These are phyloP conservation scores for Aethes cnicana DNA, from an alignment of 2,888 invertebrate species.

Conservation along the genomic window DNA sequence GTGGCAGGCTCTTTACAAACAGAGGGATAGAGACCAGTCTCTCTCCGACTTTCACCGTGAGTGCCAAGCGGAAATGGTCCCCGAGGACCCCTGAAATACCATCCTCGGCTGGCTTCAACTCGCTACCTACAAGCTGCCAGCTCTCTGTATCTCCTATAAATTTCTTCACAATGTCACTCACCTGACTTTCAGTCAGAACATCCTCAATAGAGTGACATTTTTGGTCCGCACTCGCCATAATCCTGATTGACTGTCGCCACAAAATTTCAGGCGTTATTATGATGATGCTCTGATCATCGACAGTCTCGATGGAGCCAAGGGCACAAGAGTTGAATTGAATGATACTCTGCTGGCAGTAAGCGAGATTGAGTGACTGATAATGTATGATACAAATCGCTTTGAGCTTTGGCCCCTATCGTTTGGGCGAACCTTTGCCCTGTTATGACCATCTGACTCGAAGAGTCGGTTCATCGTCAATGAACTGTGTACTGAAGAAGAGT, in stretches of 20 bases:
- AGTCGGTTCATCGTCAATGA: too few species aligned
- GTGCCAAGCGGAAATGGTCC: constrained; percentile 54
- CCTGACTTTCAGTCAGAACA: constrained; percentile 48
- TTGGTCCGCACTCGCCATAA: constrained; percentile 8
- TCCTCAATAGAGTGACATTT: constrained; percentile 37
- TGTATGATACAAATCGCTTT: too few species aligned
- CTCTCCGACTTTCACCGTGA: constrained; percentile 43
- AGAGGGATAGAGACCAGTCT: constrained; percentile 43
- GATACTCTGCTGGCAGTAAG: too few species aligned
- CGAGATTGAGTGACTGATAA: too few species aligned
- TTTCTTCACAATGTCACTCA: constrained; percentile 44
- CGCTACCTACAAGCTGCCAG: constrained; percentile 39
- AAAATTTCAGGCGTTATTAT: too few species aligned
- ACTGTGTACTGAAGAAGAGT: too few species aligned
- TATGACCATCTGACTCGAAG: too few species aligned
- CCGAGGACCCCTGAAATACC: constrained; percentile 65
- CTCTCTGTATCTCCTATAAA: constrained; percentile 33
- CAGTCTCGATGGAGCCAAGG: too few species aligned
- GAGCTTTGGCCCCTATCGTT: too few species aligned
- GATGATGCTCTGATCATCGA: too few species aligned
- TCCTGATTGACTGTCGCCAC: neutral
- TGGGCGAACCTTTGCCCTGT: too few species aligned
- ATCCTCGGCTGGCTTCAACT: constrained; percentile 48
- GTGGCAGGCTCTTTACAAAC: constrained; percentile 63
- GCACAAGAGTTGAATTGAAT: too few species aligned